Evolutionary conservation across 1,140 invertebrate genomes (phyloP).

Genomic region (Drosophila sp.): DNA sequence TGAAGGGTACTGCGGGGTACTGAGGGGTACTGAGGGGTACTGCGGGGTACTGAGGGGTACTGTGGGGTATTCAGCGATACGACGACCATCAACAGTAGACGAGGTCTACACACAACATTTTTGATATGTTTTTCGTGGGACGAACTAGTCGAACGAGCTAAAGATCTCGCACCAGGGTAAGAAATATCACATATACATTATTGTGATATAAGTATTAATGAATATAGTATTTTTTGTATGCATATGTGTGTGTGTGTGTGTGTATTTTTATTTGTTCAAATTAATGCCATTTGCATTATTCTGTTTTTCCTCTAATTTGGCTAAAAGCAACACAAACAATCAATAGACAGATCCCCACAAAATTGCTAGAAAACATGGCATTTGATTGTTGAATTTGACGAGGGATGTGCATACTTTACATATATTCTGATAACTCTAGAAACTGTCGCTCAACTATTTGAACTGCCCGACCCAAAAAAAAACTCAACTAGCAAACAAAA

Average conservation of each 20-base stretch:
- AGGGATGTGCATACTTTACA: slow-evolving; percentile 15
- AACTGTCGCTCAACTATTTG: slow-evolving; percentile 53
- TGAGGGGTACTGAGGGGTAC: background rate
- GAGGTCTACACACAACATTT: slow-evolving; percentile 42
- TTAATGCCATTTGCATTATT: slow-evolving; percentile 75
- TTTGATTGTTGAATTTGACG: slow-evolving; percentile 9
- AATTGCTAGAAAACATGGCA: slow-evolving; percentile 12
- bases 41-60: too few relatives aligned
- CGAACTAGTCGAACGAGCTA: slow-evolving; percentile 75
- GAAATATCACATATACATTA: slow-evolving; percentile 65
- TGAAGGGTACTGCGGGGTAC: too few relatives aligned
- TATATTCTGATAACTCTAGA: slow-evolving; percentile 20
- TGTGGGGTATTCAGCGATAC: background rate
- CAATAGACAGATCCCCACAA: slow-evolving; percentile 12
- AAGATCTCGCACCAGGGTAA: slow-evolving; percentile 75
- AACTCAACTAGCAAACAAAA: slow-evolving; percentile 11
- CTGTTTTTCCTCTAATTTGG: slow-evolving; percentile 49
- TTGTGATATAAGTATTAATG: slow-evolving; percentile 31
- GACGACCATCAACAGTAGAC: slow-evolving; percentile 20
- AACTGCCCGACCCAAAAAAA: slow-evolving; percentile 13
- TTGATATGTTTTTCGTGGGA: slow-evolving; percentile 72
- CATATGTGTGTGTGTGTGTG: slow-evolving; percentile 23
- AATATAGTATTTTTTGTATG: too few relatives aligned
- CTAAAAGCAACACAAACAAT: slow-evolving; percentile 55
- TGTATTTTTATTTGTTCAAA: slow-evolving; percentile 70